Evolutionary conservation across 2,888 invertebrate species (phyloP).

Genomic region (Pristionchus fissidentatus): DNA sequence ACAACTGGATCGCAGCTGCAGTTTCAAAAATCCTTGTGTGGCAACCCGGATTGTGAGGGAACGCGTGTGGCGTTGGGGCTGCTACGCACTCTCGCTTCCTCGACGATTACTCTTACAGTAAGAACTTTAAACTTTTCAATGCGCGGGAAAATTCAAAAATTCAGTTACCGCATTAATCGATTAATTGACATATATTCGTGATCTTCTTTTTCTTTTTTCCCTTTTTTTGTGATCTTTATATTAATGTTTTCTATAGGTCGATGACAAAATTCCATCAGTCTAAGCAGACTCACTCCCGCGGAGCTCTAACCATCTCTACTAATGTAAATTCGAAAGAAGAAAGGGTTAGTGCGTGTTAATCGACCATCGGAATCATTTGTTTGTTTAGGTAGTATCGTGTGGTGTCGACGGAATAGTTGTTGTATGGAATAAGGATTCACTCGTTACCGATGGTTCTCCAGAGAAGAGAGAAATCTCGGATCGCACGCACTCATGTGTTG

Average conservation of each 20-base stretch:
- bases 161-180: neutral
- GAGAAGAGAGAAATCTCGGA: slow-evolving; percentile 30
- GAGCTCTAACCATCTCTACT: neutral
- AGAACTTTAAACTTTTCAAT: neutral
- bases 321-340: neutral
- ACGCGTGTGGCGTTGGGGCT: neutral
- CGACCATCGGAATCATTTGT: too few species aligned
- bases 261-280: neutral
- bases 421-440: slow-evolving; percentile 49
- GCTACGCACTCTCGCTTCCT: too few species aligned
- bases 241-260: neutral
- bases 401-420: slow-evolving; percentile 51
- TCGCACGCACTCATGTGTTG: neutral
- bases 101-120: slow-evolving; percentile 36
- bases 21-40: neutral
- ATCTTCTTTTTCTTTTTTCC: neutral
- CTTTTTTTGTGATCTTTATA: neutral
- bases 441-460: slow-evolving; percentile 25
- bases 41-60: neutral
- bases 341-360: neutral
- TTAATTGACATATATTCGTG: too few species aligned
- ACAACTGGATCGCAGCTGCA: neutral
- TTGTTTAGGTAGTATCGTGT: slow-evolving; percentile 52
- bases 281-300: slow-evolving; percentile 9
- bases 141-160: slow-evolving; percentile 20